Evolutionary conservation across 1,140 invertebrate species (phyloP).

Genomic region (Zaprionus lachaisei): DNA sequence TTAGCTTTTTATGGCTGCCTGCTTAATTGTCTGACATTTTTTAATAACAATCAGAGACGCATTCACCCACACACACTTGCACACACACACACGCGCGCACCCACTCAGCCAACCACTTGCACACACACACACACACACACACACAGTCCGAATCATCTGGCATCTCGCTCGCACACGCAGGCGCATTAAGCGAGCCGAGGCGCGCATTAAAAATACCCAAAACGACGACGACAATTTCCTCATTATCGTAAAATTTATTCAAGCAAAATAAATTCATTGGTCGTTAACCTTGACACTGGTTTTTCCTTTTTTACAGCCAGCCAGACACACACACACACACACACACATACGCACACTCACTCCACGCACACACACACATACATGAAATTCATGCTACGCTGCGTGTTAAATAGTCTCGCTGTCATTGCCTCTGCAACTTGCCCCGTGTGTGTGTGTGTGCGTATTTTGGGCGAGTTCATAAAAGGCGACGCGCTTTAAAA

Average conservation of each 20-base stretch:
- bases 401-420: slow-evolving; percentile 79
- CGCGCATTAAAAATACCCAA: slow-evolving; percentile 84
- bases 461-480: slow-evolving; percentile 28
- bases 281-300: slow-evolving; percentile 85
- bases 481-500: slow-evolving; percentile 36
- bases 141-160: background rate
- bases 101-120: slow-evolving; percentile 1
- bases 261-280: slow-evolving; percentile 85
- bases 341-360: slow-evolving; percentile 9
- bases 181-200: slow-evolving; percentile 52
- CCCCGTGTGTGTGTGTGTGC: slow-evolving; percentile 22
- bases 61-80: slow-evolving; percentile 5
- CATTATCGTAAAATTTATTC: slow-evolving; percentile 85
- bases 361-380: slow-evolving; percentile 10
- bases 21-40: slow-evolving; percentile 52
- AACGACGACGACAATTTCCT: slow-evolving; percentile 85
- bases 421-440: slow-evolving; percentile 67
- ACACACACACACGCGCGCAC: background rate
- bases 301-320: slow-evolving; percentile 74
- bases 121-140: background rate
- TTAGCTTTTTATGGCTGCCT: slow-evolving; percentile 28
- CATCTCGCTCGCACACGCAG: slow-evolving; percentile 51
- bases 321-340: slow-evolving; percentile 14
- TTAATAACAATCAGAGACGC: slow-evolving; percentile 28
- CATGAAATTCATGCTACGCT: slow-evolving; percentile 75